A percentile compares a stretch with the other conserved stretches of the same genome.
phyloP scores from a whole-genome alignment of 2,797 vertebrate species.

The Microctenopoma stevenorrisi region DNA sequence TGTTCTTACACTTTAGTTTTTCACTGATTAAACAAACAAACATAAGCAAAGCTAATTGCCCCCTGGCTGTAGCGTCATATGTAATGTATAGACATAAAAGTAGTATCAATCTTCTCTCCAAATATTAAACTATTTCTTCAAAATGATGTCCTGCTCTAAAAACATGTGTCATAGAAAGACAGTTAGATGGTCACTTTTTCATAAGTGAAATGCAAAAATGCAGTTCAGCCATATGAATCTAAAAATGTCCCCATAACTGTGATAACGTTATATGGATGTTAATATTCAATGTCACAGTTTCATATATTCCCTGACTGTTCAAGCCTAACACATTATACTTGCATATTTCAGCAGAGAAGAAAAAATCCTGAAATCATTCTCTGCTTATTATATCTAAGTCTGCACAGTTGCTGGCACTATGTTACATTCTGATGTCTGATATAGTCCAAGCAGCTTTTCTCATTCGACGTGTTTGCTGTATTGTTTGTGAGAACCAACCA shows the following conservation, averaged over 20 bases:
- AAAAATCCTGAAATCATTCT: conserved; percentile 57
- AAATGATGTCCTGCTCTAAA: neutral
- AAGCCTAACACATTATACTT: conserved; percentile 46
- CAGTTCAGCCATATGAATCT: conserved; percentile 16
- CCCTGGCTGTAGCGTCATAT: neutral
- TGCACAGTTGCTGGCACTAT: conserved; percentile 66
- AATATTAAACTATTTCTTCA: conserved; percentile 4
- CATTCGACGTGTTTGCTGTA: conserved; percentile 69
- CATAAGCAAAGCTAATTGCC: neutral
- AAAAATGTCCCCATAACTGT: conserved; percentile 20
- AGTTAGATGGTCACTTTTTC: conserved; percentile 11
- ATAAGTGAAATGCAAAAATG: conserved; percentile 25
- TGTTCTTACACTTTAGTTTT: neutral
- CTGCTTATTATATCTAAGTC: conserved; percentile 62
- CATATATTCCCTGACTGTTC: conserved; percentile 18
- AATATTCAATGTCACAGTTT: conserved; percentile 17
- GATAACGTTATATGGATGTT: conserved; percentile 20
- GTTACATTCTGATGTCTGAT: conserved; percentile 55
- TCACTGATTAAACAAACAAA: neutral
- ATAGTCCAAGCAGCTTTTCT: conserved; percentile 61
- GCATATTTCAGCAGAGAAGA: conserved; percentile 49
- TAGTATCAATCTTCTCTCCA: neutral
- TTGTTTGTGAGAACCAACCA: conserved; percentile 71
- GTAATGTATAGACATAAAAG: neutral
- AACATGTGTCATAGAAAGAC: conserved; percentile 21